Percentiles rank a stretch among this genome's conserved stretches.
Conservation (phyloP, 2,888 invertebrate genomes). For the Trypoxylon attenuatum region DNA sequence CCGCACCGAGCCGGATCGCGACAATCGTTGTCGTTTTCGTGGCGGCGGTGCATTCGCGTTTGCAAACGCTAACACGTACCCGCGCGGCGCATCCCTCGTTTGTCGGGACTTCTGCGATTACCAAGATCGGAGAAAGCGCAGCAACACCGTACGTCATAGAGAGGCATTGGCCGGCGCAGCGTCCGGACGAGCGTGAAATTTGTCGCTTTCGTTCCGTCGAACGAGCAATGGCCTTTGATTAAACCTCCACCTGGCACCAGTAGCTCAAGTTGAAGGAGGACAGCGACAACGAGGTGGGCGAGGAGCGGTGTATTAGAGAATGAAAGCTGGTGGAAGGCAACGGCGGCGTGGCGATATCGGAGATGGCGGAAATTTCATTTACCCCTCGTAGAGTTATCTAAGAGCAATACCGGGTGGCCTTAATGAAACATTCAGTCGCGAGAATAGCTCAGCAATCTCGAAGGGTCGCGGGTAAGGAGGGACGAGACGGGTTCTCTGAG, state of each 20-base stretch:
- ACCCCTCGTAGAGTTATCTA: constrained; percentile 75
- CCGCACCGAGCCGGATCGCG: not conserved
- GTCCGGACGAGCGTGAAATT: constrained; percentile 54
- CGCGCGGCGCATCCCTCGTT: constrained; percentile 19
- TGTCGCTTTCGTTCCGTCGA: constrained; percentile 64
- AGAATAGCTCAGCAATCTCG: constrained; percentile 75
- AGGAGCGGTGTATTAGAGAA: constrained; percentile 25
- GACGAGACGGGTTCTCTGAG: constrained; percentile 32
- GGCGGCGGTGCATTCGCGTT: not conserved
- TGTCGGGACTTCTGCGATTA: constrained; percentile 5
- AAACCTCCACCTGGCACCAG: constrained; percentile 58
- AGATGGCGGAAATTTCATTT: constrained; percentile 75
- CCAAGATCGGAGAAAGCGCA: constrained; percentile 7
- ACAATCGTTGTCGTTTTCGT: not conserved
- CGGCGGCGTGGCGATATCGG: constrained; percentile 68
- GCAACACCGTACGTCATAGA: constrained; percentile 3
- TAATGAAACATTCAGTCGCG: constrained; percentile 75
- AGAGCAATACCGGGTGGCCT: constrained; percentile 75
- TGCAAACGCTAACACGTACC: constrained; percentile 31
- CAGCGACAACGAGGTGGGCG: constrained; percentile 29
- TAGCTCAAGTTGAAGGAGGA: constrained; percentile 43
- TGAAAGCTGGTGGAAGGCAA: constrained; percentile 36
- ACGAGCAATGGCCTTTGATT: constrained; percentile 70
- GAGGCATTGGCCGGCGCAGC: not conserved
- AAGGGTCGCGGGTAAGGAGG: constrained; percentile 62